These are phyloP conservation scores for Myripristis jacobus DNA, from an alignment of 2,797 vertebrate species.

Conservation along the genomic window DNA sequence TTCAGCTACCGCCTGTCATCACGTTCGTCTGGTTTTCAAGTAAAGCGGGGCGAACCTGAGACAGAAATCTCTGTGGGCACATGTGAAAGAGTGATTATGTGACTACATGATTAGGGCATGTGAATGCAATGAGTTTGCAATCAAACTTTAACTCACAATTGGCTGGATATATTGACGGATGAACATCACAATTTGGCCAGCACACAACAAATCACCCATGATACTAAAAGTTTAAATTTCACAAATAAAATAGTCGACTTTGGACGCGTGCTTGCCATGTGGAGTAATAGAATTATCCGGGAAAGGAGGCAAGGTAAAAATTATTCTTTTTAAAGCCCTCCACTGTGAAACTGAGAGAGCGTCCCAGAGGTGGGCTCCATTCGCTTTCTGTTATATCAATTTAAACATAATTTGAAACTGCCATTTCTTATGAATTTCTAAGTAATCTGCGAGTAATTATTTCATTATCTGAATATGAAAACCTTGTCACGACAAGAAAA, in stretches of 20 bases:
- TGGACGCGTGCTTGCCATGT: neutral
- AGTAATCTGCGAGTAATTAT: constrained; percentile 16
- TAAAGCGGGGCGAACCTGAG: neutral
- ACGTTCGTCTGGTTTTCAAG: constrained; percentile 8
- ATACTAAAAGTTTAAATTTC: neutral
- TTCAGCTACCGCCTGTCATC: neutral
- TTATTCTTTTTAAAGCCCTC: no score
- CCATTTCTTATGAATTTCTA: neutral
- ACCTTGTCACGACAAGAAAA: constrained; percentile 4
- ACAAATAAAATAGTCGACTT: neutral
- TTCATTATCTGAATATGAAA: neutral
- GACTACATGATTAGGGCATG: neutral
- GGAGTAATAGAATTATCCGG: neutral
- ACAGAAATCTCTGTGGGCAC: neutral
- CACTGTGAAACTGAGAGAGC: neutral
- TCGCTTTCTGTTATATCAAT: neutral
- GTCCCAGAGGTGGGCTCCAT: neutral
- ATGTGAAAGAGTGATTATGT: constrained; percentile 2
- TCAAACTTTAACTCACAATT: neutral
- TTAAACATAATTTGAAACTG: neutral
- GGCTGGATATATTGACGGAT: neutral
- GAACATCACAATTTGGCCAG: neutral
- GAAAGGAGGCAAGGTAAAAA: neutral
- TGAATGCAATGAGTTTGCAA: neutral
- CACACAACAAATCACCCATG: neutral